Evolutionary conservation across 1,140 invertebrate genomes (phyloP).

Genomic region (Batillaria attramentaria): DNA sequence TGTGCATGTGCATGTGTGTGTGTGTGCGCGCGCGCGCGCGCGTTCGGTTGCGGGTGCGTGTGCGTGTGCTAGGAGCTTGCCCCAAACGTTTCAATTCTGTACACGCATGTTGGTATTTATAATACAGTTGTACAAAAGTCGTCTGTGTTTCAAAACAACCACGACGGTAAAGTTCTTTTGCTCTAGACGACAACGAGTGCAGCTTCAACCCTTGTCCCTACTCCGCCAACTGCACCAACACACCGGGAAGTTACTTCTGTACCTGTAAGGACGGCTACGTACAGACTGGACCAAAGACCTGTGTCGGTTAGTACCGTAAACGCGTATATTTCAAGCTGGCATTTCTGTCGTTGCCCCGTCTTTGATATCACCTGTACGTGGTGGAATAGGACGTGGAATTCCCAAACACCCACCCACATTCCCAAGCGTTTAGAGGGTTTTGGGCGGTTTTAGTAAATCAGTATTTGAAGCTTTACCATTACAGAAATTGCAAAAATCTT

Average conservation of each 20-base stretch:
- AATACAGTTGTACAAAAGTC: too few species aligned
- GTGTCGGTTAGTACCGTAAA: too few species aligned
- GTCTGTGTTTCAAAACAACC: too few species aligned
- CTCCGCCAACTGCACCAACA: slow-evolving; percentile 47
- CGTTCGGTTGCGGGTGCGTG: too few species aligned
- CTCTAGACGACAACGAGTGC: slow-evolving; percentile 59
- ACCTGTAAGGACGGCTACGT: slow-evolving; percentile 49
- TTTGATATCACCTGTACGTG: too few species aligned
- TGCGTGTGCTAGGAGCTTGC: background rate
- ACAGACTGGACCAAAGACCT: slow-evolving; percentile 35
- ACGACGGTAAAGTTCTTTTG: too few species aligned
- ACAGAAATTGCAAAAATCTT: too few species aligned
- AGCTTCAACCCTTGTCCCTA: slow-evolving; percentile 40
- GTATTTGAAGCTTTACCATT: background rate
- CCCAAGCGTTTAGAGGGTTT: background rate
- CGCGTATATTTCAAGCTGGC: too few species aligned
- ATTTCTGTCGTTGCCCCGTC: background rate
- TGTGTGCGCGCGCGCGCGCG: too few species aligned
- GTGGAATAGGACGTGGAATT: too few species aligned
- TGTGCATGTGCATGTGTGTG: too few species aligned
- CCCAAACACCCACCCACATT: too few species aligned
- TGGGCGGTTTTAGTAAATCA: background rate
- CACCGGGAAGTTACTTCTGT: slow-evolving; percentile 51
- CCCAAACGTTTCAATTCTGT: background rate
- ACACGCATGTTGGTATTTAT: background rate